A percentile compares a stretch with the other conserved stretches of the same genome.
Conservation (phyloP, 2,797 vertebrate species). For the Enteromius viviparus region DNA sequence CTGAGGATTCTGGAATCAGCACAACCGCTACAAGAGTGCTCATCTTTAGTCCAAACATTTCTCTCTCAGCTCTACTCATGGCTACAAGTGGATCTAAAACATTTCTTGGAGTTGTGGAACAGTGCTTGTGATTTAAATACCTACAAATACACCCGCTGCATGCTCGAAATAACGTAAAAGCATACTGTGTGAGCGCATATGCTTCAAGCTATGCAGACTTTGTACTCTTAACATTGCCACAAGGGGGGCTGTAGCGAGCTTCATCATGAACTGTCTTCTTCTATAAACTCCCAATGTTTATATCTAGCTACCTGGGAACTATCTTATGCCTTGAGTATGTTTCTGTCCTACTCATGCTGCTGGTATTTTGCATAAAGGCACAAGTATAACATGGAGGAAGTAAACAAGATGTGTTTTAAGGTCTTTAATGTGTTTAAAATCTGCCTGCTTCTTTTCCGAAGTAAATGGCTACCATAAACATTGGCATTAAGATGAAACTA, state of each 20-base stretch:
- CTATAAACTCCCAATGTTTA: neutral
- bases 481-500: neutral
- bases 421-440: neutral
- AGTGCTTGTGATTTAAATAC: conserved; percentile 10
- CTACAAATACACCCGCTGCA: neutral
- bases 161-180: neutral
- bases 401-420: neutral
- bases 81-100: neutral
- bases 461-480: neutral
- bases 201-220: neutral
- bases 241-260: neutral
- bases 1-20: conserved; percentile 26
- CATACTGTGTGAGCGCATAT: neutral
- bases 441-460: neutral
- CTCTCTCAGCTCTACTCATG: neutral
- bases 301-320: neutral
- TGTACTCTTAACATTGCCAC: neutral
- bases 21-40: neutral
- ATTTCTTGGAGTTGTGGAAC: neutral
- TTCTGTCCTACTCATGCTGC: neutral
- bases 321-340: neutral
- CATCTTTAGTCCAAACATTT: conserved; percentile 31
- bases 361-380: neutral
- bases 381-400: neutral
- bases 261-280: neutral